These are phyloP conservation scores for Enteromius fasciolatus DNA, from an alignment of 2,797 vertebrate genomes.

Conservation along the genomic window DNA sequence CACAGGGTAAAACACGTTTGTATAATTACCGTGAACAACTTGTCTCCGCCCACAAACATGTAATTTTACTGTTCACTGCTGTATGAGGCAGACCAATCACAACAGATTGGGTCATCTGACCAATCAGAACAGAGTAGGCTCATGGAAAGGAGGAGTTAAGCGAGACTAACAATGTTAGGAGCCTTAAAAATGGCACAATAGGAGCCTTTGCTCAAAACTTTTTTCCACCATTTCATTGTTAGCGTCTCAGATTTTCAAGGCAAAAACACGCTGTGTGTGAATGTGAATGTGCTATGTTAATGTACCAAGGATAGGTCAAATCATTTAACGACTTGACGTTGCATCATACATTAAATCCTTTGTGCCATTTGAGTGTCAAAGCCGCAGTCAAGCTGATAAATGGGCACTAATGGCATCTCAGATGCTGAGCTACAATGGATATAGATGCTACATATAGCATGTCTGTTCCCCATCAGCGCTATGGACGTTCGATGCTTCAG, in stretches of 20 bases:
- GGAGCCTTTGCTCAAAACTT: neutral
- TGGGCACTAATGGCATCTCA: conserved; percentile 16
- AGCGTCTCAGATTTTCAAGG: neutral
- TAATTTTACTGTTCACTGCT: too few relatives aligned
- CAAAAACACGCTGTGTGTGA: neutral
- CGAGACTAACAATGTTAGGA: too few relatives aligned
- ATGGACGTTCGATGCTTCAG: conserved; percentile 43
- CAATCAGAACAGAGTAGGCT: too few relatives aligned
- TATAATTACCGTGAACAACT: too few relatives aligned
- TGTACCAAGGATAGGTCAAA: neutral
- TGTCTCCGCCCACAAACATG: too few relatives aligned
- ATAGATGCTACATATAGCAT: conserved; percentile 11
- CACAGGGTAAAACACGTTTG: too few relatives aligned
- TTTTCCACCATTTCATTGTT: neutral
- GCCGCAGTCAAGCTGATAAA: conserved; percentile 30
- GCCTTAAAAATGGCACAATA: too few relatives aligned
- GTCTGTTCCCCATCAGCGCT: conserved; percentile 45
- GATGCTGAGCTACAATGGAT: conserved; percentile 23
- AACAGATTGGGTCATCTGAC: too few relatives aligned
- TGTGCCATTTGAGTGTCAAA: neutral
- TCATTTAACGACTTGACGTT: neutral
- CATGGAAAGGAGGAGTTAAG: too few relatives aligned
- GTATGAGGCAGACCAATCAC: too few relatives aligned
- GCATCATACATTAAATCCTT: conserved; percentile 7
- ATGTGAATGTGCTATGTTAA: neutral